These are phyloP conservation scores for Vulpes ferrilata DNA, from an alignment of 2,113 vertebrate genomes.

Conservation along the genomic window DNA sequence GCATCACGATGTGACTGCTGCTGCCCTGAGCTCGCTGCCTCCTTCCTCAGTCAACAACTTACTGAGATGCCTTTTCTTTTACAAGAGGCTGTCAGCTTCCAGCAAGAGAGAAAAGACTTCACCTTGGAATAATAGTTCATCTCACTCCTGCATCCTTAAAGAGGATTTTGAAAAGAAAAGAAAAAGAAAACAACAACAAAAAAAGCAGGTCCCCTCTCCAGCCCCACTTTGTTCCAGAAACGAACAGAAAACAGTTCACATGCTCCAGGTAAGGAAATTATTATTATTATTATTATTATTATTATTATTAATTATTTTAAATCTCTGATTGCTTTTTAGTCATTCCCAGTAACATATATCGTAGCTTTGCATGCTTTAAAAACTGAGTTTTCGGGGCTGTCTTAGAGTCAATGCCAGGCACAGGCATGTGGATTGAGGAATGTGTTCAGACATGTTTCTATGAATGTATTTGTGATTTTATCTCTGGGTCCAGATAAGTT, in stretches of 20 bases:
- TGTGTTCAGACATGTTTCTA: neutral
- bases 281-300: neutral
- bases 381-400: conserved; percentile 52
- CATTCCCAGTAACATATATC: neutral
- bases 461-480: conserved; percentile 1
- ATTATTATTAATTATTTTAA: too few relatives aligned
- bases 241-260: conserved; percentile 74
- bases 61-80: conserved; percentile 83
- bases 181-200: neutral
- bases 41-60: conserved; percentile 84
- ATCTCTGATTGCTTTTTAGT: conserved; percentile 61
- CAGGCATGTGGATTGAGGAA: neutral
- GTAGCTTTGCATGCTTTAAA: conserved; percentile 45
- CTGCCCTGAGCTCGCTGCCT: conserved; percentile 67
- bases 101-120: conserved; percentile 82
- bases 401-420: neutral
- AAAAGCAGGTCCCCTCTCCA: conserved; percentile 14
- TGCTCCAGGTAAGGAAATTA: conserved; percentile 86
- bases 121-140: conserved; percentile 86
- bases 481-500: neutral
- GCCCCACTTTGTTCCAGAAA: conserved; percentile 11
- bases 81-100: conserved; percentile 82
- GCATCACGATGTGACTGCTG: conserved; percentile 80
- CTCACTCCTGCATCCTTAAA: conserved; percentile 80
- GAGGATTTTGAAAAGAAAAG: conserved; percentile 79